Evolutionary conservation across 2,113 vertebrate species (phyloP), one percentile per base, ranked within the genome.

Genomic region (Nothobranchius furzeri): DNA sequence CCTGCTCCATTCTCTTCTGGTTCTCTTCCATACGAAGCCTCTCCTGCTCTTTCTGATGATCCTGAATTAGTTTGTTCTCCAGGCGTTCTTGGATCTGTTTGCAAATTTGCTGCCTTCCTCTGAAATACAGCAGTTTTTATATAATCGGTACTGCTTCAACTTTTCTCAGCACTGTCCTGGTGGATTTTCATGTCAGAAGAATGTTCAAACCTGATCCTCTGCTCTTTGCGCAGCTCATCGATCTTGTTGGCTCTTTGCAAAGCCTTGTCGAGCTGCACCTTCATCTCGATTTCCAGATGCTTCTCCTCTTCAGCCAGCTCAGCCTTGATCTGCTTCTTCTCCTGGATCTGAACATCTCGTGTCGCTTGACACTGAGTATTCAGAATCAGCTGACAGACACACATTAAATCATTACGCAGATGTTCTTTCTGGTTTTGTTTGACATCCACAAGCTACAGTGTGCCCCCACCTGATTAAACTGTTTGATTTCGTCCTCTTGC

Each of bases 201-300:
- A 40, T 40, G 6, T 8, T 40, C 37, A 40, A 9, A 94, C 93
- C 69, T 81, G 77, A 95, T 73, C 64, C 88, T 80, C 80, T 95
- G 90, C 63, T 94, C 75, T 78, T 90, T 95, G 74, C 85, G 89
- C 57, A 80, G 91, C 71, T 37, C 66, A 5, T 94, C 90, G 12
- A 91, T 88, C 5, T 94, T 84, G 25, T 95, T 90, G 80, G 94
- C 81, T 42, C 83, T 87, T 69, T 95, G 85, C 1, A 94, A 6
- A 1, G 91, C 92, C 66, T 85, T 93, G 43, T 81, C 82, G 20
- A 95, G 88, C 12, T 95, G 93, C 55, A 85, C 77, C 79, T 97
- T 96, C 96, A 97, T 97, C 94, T 97, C 93, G 51, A 61, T 79
- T 70, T 92, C 94, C 84, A 98, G 73, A 0, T 95, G 90, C 78